These are phyloP conservation scores for Eumerus sabulonum DNA, from an alignment of 2,888 invertebrate species.

Conservation along the genomic window DNA sequence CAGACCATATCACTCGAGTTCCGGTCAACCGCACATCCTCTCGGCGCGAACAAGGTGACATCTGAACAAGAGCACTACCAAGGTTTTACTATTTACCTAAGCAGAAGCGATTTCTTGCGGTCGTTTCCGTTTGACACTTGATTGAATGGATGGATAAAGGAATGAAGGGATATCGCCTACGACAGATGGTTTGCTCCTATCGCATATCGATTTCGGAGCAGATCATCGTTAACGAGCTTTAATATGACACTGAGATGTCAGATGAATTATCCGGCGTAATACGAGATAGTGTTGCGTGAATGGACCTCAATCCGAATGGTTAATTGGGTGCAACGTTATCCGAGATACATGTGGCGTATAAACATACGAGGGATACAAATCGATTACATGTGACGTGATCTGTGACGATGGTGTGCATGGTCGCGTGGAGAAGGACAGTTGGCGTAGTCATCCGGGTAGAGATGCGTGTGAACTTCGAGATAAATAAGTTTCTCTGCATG, in stretches of 20 bases:
- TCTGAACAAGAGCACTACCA: background rate
- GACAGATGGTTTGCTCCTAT: no score
- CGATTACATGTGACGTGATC: constrained; percentile 50
- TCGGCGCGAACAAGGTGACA: background rate
- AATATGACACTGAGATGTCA: constrained; percentile 64
- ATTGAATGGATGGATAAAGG: no score
- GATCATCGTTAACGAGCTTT: constrained; percentile 30
- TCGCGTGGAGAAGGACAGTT: constrained; percentile 36
- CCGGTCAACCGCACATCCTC: constrained; percentile 44
- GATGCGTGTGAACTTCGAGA: constrained; percentile 55
- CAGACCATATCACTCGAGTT: constrained; percentile 43
- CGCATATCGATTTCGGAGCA: constrained; percentile 38
- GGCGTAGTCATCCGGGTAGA: constrained; percentile 30
- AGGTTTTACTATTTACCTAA: constrained; percentile 10
- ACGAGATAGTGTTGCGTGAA: constrained; percentile 44
- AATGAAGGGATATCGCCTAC: no score
- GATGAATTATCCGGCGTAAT: constrained; percentile 54
- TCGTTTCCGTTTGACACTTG: constrained; percentile 43
- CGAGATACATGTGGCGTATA: background rate
- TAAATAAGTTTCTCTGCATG: constrained; percentile 52
- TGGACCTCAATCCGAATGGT: constrained; percentile 30
- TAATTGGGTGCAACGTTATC: constrained; percentile 33
- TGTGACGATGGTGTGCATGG: constrained; percentile 50
- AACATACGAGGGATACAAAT: constrained; percentile 49
- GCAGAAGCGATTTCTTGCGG: constrained; percentile 33